Evolutionary conservation across 2,888 invertebrate genomes (phyloP).

Genomic region (Xylota sylvarum): DNA sequence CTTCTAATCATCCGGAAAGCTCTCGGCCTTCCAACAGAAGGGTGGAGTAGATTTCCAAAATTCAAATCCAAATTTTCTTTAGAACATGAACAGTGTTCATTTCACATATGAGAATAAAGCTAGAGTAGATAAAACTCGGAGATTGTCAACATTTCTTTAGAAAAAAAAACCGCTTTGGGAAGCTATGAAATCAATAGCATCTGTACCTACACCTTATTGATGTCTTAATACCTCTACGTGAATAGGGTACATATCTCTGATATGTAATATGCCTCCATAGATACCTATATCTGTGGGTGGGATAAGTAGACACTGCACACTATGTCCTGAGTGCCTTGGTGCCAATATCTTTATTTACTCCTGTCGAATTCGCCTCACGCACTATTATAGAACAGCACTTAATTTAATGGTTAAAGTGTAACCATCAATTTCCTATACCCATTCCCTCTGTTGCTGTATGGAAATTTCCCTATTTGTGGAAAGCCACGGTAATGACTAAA

Average conservation of each 20-base stretch:
- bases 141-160: too few relatives aligned
- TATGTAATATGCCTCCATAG: background rate
- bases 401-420: constrained; percentile 19
- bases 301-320: background rate
- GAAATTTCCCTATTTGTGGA: constrained; percentile 33
- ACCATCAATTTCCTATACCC: constrained; percentile 36
- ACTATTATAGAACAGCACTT: constrained; percentile 24
- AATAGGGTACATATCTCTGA: background rate
- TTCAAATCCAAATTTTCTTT: too few relatives aligned
- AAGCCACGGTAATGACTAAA: constrained; percentile 28
- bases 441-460: background rate
- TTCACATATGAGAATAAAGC: too few relatives aligned
- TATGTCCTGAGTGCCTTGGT: background rate
- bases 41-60: too few relatives aligned
- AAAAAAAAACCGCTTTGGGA: too few relatives aligned
- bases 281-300: constrained; percentile 1
- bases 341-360: background rate
- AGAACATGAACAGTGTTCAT: too few relatives aligned
- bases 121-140: too few relatives aligned
- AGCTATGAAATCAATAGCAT: too few relatives aligned
- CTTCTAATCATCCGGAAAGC: too few relatives aligned
- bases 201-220: too few relatives aligned
- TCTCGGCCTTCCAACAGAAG: too few relatives aligned
- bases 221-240: background rate
- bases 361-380: constrained; percentile 41